Evolutionary conservation across 2,888 invertebrate genomes (phyloP).

Genomic region (Brenthis daphne): DNA sequence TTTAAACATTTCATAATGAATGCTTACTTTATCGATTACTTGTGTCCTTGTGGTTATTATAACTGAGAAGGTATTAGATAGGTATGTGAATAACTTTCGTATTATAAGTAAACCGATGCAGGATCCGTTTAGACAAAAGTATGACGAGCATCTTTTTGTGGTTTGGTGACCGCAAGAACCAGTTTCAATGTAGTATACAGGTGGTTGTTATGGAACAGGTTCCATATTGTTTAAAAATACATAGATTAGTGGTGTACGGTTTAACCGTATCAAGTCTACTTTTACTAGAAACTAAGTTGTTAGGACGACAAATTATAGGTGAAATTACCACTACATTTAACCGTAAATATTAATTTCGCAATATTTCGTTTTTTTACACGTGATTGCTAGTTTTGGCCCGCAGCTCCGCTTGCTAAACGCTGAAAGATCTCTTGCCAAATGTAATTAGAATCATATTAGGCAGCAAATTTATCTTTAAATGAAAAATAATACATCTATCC

Average conservation of each 20-base stretch:
- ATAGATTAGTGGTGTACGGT: slow-evolving; percentile 47
- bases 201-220: slow-evolving; percentile 69
- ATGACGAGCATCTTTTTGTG: slow-evolving; percentile 60
- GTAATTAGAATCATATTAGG: no score
- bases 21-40: neutral
- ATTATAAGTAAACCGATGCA: slow-evolving; percentile 17
- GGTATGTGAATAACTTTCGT: neutral
- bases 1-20: no score
- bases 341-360: neutral
- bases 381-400: no score
- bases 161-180: slow-evolving; percentile 65
- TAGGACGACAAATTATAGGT: slow-evolving; percentile 21
- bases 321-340: slow-evolving; percentile 12
- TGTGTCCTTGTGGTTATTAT: neutral
- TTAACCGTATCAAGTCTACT: slow-evolving; percentile 33
- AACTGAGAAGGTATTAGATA: no score
- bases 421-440: no score
- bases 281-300: slow-evolving; percentile 28
- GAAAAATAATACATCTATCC: no score
- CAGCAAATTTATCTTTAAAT: no score
- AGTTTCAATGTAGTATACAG: slow-evolving; percentile 63
- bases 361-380: no score
- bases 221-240: slow-evolving; percentile 60
- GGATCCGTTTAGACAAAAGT: slow-evolving; percentile 51
- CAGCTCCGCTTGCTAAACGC: no score